Percentiles rank a stretch among this genome's conserved stretches.
Conservation (phyloP, 1,140 invertebrate species). For the Delia radicum region DNA sequence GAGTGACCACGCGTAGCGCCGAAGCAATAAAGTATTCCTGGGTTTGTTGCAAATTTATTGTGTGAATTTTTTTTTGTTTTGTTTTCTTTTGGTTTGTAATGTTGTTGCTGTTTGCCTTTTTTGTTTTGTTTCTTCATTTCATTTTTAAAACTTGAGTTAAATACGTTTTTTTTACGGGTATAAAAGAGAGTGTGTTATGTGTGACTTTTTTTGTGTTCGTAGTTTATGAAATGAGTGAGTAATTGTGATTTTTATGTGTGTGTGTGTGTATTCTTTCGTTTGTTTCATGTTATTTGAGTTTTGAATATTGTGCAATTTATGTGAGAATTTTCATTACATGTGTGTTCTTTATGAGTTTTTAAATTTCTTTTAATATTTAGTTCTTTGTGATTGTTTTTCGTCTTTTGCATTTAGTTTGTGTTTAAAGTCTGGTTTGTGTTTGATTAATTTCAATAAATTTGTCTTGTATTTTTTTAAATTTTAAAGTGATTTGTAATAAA, state of each 20-base stretch:
- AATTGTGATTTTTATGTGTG: conserved; percentile 10
- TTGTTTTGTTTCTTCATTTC: background rate
- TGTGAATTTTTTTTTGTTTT: conserved; percentile 27
- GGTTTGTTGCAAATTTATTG: conserved; percentile 29
- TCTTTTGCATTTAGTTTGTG: background rate
- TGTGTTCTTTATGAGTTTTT: background rate
- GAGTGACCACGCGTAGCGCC: conserved; percentile 31
- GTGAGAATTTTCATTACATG: conserved; percentile 20
- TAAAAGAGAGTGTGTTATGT: background rate
- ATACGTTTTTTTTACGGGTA: no score
- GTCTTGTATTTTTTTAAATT: background rate
- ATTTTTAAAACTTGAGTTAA: background rate
- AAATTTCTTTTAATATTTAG: background rate
- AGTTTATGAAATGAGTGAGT: conserved; percentile 24
- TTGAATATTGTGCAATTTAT: conserved; percentile 24
- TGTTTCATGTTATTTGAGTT: conserved; percentile 5
- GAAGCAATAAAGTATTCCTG: conserved; percentile 51
- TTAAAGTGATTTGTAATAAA: background rate
- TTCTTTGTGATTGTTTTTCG: background rate
- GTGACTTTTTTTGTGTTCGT: background rate
- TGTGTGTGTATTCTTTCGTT: background rate
- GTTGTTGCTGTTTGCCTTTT: background rate
- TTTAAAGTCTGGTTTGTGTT: background rate
- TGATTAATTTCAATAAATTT: background rate
- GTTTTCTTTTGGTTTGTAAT: background rate